Conservation (phyloP, 2,113 vertebrate genomes). For the Neolamprologus cancellatus region DNA sequence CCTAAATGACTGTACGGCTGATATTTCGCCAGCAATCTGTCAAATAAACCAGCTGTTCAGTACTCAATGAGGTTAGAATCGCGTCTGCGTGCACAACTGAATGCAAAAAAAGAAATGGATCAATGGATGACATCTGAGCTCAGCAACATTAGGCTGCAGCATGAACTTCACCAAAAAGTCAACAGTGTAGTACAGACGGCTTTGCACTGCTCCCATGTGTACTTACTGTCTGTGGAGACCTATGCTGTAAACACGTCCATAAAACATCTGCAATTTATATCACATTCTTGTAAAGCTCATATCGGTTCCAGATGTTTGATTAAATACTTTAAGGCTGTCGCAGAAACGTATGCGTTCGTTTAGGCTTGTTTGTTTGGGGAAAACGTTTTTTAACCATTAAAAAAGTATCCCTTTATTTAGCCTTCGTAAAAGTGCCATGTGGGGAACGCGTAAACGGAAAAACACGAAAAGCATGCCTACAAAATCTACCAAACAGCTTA, state of each 20-base stretch:
- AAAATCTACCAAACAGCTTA: not conserved
- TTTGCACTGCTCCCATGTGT: not conserved
- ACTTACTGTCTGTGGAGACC: not conserved
- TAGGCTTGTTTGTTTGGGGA: not conserved
- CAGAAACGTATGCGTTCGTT: not conserved
- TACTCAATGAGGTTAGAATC: not conserved
- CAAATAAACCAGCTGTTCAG: not conserved
- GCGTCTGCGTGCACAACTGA: not conserved
- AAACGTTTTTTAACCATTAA: not conserved
- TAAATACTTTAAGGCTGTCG: not conserved
- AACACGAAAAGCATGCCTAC: conserved; percentile 8
- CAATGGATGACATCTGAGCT: not conserved
- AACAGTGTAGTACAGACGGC: not conserved
- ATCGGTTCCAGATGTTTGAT: not conserved
- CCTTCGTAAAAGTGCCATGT: not conserved
- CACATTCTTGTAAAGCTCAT: not conserved
- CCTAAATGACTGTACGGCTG: not conserved
- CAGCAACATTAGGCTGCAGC: not conserved
- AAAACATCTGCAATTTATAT: not conserved
- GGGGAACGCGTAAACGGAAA: not conserved
- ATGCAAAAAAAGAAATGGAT: not conserved
- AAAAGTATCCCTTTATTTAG: not conserved
- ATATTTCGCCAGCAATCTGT: not conserved
- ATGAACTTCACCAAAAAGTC: not conserved
- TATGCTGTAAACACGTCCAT: not conserved